Percentiles rank a stretch among this genome's conserved stretches.
phyloP scores from a whole-genome alignment of 2,888 invertebrate genomes.

The Mythimna impura region DNA sequence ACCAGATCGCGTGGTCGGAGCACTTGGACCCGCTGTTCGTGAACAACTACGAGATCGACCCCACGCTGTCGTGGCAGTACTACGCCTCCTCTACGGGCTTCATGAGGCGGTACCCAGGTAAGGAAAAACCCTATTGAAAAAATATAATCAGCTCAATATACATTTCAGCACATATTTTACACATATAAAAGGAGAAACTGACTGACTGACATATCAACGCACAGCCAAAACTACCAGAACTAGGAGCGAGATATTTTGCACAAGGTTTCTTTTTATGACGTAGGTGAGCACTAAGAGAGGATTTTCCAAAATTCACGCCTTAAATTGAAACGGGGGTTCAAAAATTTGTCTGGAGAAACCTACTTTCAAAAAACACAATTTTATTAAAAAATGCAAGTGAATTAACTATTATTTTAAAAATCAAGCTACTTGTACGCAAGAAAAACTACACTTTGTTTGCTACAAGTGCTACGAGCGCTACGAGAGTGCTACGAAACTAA shows the following conservation, averaged over 20 bases:
- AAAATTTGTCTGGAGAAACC: no score
- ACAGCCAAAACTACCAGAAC: no score
- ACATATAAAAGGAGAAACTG: no score
- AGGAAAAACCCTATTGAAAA: neutral
- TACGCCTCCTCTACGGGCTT: slow-evolving; percentile 99
- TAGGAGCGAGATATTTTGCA: no score
- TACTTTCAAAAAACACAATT: no score
- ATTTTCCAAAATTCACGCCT: no score
- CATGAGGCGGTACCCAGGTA: slow-evolving; percentile 97
- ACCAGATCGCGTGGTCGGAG: slow-evolving; percentile 98
- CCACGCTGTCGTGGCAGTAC: slow-evolving; percentile 99
- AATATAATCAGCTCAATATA: no score
- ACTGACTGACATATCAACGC: no score
- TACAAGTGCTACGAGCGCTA: slow-evolving; percentile 23
- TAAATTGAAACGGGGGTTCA: no score
- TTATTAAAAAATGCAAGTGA: neutral
- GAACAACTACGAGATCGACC: slow-evolving; percentile 97
- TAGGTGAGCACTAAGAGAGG: no score
- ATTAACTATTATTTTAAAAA: neutral
- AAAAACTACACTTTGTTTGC: slow-evolving; percentile 7
- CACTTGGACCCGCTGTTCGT: slow-evolving; percentile 97
- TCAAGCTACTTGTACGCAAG: neutral
- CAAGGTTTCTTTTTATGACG: no score
- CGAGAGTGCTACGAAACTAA: slow-evolving; percentile 28
- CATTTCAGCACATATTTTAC: neutral